Conservation (phyloP, 2,888 invertebrate genomes). For the Oligia latruncula region DNA sequence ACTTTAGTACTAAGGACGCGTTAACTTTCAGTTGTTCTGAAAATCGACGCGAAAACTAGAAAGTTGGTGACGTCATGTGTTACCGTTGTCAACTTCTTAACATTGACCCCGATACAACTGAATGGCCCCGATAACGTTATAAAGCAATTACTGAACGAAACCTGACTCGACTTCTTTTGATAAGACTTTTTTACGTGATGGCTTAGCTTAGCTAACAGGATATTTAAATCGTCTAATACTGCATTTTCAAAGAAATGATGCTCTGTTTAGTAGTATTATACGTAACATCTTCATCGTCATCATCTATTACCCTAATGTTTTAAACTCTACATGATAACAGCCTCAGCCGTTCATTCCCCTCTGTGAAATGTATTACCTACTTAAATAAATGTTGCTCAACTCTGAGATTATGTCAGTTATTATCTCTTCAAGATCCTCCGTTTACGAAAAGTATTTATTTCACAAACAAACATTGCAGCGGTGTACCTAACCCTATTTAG, state of each 20-base stretch:
- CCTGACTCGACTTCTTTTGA: conserved; percentile 11
- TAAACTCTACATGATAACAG: background rate
- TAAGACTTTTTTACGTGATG: background rate
- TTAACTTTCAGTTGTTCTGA: conserved; percentile 48
- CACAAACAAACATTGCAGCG: background rate
- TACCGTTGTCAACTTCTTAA: conserved; percentile 47
- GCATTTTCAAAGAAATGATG: background rate
- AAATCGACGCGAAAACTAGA: conserved; percentile 44
- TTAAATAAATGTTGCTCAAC: background rate
- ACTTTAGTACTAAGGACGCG: conserved; percentile 22
- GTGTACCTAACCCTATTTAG: background rate
- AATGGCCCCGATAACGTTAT: conserved; percentile 28
- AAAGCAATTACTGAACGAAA: conserved; percentile 26
- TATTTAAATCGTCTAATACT: background rate
- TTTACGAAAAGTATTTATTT: conserved; percentile 8
- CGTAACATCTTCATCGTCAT: background rate
- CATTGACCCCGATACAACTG: conserved; percentile 52
- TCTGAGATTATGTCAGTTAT: background rate
- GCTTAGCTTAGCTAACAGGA: background rate
- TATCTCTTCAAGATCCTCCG: conserved; percentile 11
- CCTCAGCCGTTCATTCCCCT: conserved; percentile 3
- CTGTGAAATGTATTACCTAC: background rate
- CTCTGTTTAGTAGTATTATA: background rate
- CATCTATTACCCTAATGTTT: background rate
- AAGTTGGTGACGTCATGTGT: conserved; percentile 55